These are phyloP conservation scores for Pseudomyrmex sp. DNA, from an alignment of 1,140 invertebrate genomes.

Conservation along the genomic window DNA sequence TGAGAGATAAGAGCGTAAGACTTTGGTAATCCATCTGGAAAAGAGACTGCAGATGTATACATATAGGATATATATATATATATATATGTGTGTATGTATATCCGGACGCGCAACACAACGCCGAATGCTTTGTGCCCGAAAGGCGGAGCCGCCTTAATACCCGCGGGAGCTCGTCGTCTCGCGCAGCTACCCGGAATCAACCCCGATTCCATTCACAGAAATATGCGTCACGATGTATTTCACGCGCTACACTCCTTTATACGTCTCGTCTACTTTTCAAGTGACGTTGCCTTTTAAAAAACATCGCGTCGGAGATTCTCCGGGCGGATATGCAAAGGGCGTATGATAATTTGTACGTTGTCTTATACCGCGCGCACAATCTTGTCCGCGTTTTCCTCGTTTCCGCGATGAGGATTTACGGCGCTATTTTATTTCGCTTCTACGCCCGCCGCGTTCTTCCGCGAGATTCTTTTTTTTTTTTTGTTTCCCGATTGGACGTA, in stretches of 20 bases:
- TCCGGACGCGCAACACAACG: conserved; percentile 28
- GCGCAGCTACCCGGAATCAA: conserved; percentile 46
- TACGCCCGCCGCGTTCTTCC: neutral
- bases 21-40: conserved; percentile 61
- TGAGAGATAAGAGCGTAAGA: conserved; percentile 62
- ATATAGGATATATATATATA: neutral
- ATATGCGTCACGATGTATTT: conserved; percentile 44
- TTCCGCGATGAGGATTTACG: conserved; percentile 38
- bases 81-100: neutral
- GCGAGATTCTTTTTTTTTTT: conserved; percentile 21
- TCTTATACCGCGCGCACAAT: conserved; percentile 33
- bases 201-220: conserved; percentile 48
- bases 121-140: conserved; percentile 16
- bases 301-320: neutral
- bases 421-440: conserved; percentile 20
- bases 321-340: conserved; percentile 26
- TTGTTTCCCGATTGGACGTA: conserved; percentile 28
- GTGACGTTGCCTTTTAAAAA: conserved; percentile 23
- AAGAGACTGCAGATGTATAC: conserved; percentile 36
- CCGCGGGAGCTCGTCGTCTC: conserved; percentile 39
- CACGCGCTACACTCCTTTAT: conserved; percentile 4
- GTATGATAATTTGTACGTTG: conserved; percentile 54
- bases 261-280: neutral
- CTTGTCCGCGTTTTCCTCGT: conserved; percentile 38
- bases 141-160: conserved; percentile 34